phyloP scores from a whole-genome alignment of 2,888 invertebrate genomes.

The Cephus rjabovi region DNA sequence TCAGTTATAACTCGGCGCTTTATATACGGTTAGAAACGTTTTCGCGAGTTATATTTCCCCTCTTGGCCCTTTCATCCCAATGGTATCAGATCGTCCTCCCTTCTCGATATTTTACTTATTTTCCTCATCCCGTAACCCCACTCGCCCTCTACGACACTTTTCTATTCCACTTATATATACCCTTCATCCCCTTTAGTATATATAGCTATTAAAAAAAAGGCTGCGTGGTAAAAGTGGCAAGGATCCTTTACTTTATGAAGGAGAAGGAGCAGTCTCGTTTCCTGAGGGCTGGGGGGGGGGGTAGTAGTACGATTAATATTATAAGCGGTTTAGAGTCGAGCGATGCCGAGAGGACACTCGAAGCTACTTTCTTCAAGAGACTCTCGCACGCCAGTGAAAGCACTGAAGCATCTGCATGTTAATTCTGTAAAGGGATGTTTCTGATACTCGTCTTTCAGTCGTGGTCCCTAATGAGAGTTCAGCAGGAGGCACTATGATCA shows the following conservation, averaged over 20 bases:
- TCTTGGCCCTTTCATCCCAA: neutral
- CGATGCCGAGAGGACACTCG: conserved; percentile 18
- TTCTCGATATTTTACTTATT: neutral
- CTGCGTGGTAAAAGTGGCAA: neutral
- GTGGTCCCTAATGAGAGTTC: neutral
- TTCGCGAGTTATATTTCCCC: neutral
- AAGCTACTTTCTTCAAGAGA: conserved; percentile 17
- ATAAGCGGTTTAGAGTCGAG: conserved; percentile 23
- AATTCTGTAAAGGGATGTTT: conserved; percentile 14
- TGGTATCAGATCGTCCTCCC: neutral
- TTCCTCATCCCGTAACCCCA: neutral
- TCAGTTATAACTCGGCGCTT: conserved; percentile 24
- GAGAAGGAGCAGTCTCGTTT: conserved; percentile 16
- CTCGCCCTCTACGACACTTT: neutral
- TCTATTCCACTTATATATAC: neutral
- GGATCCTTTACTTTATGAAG: conserved; percentile 9
- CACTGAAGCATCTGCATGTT: conserved; percentile 13
- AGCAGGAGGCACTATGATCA: neutral
- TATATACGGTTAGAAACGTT: conserved; percentile 5
- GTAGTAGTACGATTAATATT: conserved; percentile 20
- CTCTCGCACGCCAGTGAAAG: conserved; percentile 10
- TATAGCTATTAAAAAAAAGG: neutral
- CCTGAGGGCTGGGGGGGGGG: neutral
- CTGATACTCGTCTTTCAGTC: neutral
- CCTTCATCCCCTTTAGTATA: neutral